These are phyloP conservation scores for Lipotes vexillifer DNA, from an alignment of 2,113 vertebrate species.

Conservation along the genomic window DNA sequence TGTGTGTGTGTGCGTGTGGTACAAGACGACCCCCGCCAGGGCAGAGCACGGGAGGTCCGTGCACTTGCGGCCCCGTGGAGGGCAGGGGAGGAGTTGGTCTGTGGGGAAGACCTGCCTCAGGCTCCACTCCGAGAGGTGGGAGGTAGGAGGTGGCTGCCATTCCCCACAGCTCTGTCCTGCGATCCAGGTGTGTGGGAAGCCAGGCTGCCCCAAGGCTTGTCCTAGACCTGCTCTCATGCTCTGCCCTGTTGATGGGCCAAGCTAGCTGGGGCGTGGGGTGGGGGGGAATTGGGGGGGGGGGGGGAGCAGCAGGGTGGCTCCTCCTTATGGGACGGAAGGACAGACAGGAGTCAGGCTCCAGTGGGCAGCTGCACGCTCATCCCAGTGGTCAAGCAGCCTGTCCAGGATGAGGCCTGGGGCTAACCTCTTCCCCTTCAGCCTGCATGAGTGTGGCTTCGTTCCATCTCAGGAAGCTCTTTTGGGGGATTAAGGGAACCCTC, in stretches of 20 bases:
- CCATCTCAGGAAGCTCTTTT: not conserved
- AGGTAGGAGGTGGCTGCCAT: not conserved
- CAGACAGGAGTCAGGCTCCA: not conserved
- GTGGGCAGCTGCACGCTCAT: not conserved
- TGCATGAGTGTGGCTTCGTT: accelerated
- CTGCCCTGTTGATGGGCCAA: not conserved
- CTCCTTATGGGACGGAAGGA: not conserved
- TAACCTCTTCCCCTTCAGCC: not conserved
- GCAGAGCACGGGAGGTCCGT: not conserved
- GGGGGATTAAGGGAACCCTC: not conserved
- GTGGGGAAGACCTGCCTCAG: too few relatives aligned
- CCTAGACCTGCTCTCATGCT: not conserved
- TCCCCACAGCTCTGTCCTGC: not conserved
- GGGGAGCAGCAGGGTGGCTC: not conserved
- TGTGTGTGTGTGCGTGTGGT: too few relatives aligned
- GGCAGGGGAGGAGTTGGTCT: not conserved
- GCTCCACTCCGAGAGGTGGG: not conserved
- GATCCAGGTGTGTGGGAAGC: too few relatives aligned
- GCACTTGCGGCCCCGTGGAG: not conserved
- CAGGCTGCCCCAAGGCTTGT: not conserved
- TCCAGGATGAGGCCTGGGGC: not conserved
- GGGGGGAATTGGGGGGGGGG: not conserved
- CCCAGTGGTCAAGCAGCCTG: not conserved
- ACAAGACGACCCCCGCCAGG: not conserved
- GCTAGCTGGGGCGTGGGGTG: too few relatives aligned